Percentiles rank a stretch among this genome's conserved stretches.
These are phyloP conservation scores for Heteromormyrus szaboi DNA, from an alignment of 2,797 vertebrate genomes.

Conservation along the genomic window DNA sequence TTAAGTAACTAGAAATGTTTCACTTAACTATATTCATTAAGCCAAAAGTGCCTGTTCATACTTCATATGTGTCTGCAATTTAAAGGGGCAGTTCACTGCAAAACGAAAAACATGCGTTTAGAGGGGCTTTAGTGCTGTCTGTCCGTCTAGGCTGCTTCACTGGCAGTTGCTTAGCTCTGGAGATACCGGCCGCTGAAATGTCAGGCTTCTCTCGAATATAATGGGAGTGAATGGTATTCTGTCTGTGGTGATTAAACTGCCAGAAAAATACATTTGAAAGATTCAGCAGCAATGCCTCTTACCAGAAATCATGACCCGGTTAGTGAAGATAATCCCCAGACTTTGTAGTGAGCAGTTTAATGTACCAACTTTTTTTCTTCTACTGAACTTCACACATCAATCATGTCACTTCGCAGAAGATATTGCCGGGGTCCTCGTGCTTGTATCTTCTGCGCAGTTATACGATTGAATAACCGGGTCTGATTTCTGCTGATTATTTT, in stretches of 20 bases:
- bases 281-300: not conserved
- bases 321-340: not conserved
- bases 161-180: not conserved
- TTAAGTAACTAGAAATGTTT: not conserved
- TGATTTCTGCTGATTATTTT: not conserved
- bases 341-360: not conserved
- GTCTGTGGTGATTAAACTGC: not conserved
- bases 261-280: not conserved
- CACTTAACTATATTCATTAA: not conserved
- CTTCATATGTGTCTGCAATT: not conserved
- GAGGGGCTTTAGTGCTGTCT: not conserved
- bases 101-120: not conserved
- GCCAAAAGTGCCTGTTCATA: not conserved
- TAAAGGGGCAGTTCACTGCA: not conserved
- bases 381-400: not conserved
- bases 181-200: not conserved
- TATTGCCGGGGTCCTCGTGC: not conserved
- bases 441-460: not conserved
- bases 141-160: not conserved
- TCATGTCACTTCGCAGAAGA: not conserved
- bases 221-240: not conserved
- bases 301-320: not conserved
- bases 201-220: not conserved
- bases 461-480: not conserved
- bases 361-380: not conserved